Conservation (phyloP, 2,888 invertebrate genomes). For the Cecidostiba fungosa region DNA sequence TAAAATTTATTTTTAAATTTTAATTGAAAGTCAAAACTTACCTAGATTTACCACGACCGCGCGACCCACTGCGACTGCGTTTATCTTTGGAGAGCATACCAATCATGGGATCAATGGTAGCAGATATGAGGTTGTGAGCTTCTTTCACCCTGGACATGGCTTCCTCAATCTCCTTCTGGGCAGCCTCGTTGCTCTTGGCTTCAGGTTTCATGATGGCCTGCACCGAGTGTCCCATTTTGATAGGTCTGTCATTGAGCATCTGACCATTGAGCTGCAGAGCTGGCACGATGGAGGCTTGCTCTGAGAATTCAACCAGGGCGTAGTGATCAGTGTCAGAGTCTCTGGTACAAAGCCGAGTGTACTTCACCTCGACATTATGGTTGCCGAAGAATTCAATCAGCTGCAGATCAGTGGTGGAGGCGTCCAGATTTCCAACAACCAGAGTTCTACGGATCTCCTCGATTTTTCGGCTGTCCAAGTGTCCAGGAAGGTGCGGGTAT, state of each 20-base stretch:
- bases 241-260: conserved; percentile 87
- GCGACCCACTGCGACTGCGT: conserved; percentile 83
- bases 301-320: conserved; percentile 95
- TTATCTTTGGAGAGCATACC: conserved; percentile 93
- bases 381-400: conserved; percentile 93
- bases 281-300: conserved; percentile 92
- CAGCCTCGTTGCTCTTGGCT: conserved; percentile 97
- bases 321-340: conserved; percentile 89
- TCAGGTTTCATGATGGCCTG: conserved; percentile 96
- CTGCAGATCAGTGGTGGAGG: conserved; percentile 88
- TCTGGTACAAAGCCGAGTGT: conserved; percentile 93
- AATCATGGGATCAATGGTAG: conserved; percentile 95
- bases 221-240: conserved; percentile 93
- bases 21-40: conserved; percentile 22
- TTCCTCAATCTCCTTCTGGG: conserved; percentile 97
- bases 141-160: conserved; percentile 98
- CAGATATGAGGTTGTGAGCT: conserved; percentile 96
- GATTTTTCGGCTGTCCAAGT: conserved; percentile 92
- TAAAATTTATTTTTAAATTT: background rate
- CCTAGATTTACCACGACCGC: conserved; percentile 75
- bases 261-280: conserved; percentile 93
- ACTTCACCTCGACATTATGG: conserved; percentile 95
- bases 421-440: conserved; percentile 89
- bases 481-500: conserved; percentile 95
- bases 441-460: conserved; percentile 98